Percentiles rank a stretch among this genome's conserved stretches.
phyloP scores from a whole-genome alignment of 1,140 invertebrate species.

The Drosophila melanogaster region DNA sequence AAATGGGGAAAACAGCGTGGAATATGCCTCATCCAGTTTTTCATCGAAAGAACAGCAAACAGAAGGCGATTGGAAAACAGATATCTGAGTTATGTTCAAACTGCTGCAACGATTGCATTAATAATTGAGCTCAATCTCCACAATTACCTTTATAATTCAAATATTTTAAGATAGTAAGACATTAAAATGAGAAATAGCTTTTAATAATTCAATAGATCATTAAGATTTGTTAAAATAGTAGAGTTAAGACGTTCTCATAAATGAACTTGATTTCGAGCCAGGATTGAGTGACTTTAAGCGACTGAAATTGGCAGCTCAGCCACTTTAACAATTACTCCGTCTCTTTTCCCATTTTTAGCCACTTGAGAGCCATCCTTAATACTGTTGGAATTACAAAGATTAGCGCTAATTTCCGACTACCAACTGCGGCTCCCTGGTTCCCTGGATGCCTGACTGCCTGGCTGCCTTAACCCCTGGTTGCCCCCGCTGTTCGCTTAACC shows the following conservation, averaged over 20 bases:
- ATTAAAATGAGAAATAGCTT: too few species aligned
- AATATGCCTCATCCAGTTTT: slow-evolving; percentile 15
- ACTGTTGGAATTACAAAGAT: slow-evolving; percentile 46
- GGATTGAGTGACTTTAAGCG: slow-evolving; percentile 9
- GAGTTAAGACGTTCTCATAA: neutral
- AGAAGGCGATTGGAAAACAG: slow-evolving; percentile 12
- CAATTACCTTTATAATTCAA: too few species aligned
- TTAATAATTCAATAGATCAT: too few species aligned
- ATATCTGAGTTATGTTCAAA: slow-evolving; percentile 28
- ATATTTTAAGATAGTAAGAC: too few species aligned
- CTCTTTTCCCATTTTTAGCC: slow-evolving; percentile 1
- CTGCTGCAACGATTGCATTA: too few species aligned
- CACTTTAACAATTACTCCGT: slow-evolving; percentile 11
- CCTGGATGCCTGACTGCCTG: too few species aligned
- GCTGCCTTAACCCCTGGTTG: neutral
- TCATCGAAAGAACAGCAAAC: slow-evolving; percentile 1
- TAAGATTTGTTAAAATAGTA: too few species aligned
- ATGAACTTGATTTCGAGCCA: neutral
- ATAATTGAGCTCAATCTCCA: too few species aligned
- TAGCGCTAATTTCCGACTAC: slow-evolving; percentile 59
- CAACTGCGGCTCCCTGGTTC: slow-evolving; percentile 8
- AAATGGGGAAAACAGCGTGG: neutral
- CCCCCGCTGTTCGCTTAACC: slow-evolving; percentile 16
- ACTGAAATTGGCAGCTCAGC: slow-evolving; percentile 9
- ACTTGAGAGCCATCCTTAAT: slow-evolving; percentile 35